A percentile compares a stretch with the other conserved stretches of the same genome.
These are phyloP conservation scores for Pagetopsis macropterus DNA, from an alignment of 2,797 vertebrate genomes.

Conservation along the genomic window DNA sequence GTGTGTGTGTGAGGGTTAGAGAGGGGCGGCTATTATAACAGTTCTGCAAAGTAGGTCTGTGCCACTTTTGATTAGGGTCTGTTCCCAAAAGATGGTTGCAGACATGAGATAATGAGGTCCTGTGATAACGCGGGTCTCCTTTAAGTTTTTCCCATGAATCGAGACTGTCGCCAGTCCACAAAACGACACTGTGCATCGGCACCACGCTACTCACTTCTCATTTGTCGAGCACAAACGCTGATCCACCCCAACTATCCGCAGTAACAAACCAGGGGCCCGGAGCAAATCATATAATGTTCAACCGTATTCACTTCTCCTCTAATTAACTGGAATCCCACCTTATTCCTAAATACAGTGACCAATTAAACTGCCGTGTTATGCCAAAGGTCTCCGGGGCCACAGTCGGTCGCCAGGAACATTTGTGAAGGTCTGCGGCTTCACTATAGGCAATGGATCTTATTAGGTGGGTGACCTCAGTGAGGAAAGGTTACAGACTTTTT, in stretches of 20 bases:
- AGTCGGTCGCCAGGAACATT: slow-evolving; percentile 87
- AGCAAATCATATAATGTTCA: slow-evolving; percentile 91
- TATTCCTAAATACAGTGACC: slow-evolving; percentile 88
- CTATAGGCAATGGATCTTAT: slow-evolving; percentile 92
- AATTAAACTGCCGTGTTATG: slow-evolving; percentile 91
- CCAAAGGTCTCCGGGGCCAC: slow-evolving; percentile 89
- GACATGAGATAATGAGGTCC: slow-evolving; percentile 93
- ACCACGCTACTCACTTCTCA: slow-evolving; percentile 93
- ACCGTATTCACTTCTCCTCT: slow-evolving; percentile 90
- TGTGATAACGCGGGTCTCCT: slow-evolving; percentile 84
- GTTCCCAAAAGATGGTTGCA: slow-evolving; percentile 85
- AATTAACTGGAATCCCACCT: slow-evolving; percentile 97
- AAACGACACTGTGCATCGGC: slow-evolving; percentile 89
- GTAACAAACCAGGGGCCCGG: slow-evolving; percentile 88
- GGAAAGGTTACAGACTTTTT: slow-evolving; percentile 81
- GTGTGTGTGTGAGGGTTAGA: neutral
- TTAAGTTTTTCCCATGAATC: slow-evolving; percentile 89
- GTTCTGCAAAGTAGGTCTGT: slow-evolving; percentile 79
- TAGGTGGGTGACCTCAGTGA: slow-evolving; percentile 82
- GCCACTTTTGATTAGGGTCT: slow-evolving; percentile 85
- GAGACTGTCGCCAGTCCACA: slow-evolving; percentile 90
- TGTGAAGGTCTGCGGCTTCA: slow-evolving; percentile 89
- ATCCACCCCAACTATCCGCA: slow-evolving; percentile 89
- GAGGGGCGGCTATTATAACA: slow-evolving; percentile 57
- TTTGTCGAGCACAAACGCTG: slow-evolving; percentile 94